phyloP scores from a whole-genome alignment of 2,888 invertebrate genomes.

The Lasioglossum lativentre region DNA sequence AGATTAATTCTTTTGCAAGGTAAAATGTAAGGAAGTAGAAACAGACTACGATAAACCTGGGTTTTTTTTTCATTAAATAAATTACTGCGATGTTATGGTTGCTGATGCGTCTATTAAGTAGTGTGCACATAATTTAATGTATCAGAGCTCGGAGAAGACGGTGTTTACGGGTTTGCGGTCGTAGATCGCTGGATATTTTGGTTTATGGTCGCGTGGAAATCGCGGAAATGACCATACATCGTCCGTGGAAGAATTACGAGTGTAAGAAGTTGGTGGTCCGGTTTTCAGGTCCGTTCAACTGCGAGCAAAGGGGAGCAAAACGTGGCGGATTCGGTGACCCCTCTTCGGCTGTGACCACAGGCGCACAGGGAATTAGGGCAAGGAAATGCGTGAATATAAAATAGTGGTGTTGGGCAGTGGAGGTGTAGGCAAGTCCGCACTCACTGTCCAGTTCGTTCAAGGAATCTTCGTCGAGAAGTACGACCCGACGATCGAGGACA shows the following conservation, averaged over 20 bases:
- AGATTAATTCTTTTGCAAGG: too few species aligned
- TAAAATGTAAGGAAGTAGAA: too few species aligned
- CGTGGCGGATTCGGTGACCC: constrained; percentile 83
- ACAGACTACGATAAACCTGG: too few species aligned
- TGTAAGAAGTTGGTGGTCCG: constrained; percentile 53
- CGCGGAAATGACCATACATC: not conserved
- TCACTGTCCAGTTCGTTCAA: constrained; percentile 99
- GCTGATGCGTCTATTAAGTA: too few species aligned
- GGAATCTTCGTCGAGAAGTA: constrained; percentile 99
- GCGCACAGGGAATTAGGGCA: constrained; percentile 77
- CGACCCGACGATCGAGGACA: constrained; percentile 99
- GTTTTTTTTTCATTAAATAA: too few species aligned
- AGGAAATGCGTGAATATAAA: constrained; percentile 99
- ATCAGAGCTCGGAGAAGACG: not conserved
- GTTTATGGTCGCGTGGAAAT: not conserved
- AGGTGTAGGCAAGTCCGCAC: constrained; percentile 99
- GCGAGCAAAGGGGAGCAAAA: constrained; percentile 78
- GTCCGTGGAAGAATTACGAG: not conserved
- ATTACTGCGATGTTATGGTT: too few species aligned
- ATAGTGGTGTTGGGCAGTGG: constrained; percentile 99
- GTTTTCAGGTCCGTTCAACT: constrained; percentile 78
- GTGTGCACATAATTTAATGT: too few species aligned
- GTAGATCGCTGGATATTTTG: not conserved
- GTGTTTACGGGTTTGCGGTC: not conserved
- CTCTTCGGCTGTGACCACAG: constrained; percentile 77